Base-by-base conservation (phyloP, 2,888 invertebrate genomes). In the Polyommatus iphigenia region DNA sequence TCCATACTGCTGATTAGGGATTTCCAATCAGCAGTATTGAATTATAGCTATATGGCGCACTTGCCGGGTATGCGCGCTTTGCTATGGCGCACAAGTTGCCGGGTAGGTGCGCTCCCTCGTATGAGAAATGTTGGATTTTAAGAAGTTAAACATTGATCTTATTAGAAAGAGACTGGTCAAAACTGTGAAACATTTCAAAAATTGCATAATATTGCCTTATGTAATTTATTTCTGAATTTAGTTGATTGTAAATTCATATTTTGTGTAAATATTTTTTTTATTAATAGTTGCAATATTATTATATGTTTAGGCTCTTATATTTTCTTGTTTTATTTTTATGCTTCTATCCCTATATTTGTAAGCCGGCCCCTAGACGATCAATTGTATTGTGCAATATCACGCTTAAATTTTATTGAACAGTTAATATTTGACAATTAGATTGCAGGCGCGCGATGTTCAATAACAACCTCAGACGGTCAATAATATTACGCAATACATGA, bases 101-200 rank as follows among this genome's bases (percentile, higher is more conserved):
- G n/a, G n/a, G n/a, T n/a, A n/a, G n/a, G n/a, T n/a, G n/a, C n/a
- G n/a, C n/a, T n/a, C n/a, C n/a, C n/a, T n/a, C n/a, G n/a, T n/a
- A n/a, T n/a, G 41, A 41, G 8, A 41, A 10, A 10, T 41, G 3
- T 41, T 50, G 15, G 4, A 50, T 3, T 50, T 50, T 50, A 50
- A 50, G 5, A 15, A 50, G 15, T 50, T 50, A 29, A 24, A 15
- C 13, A 29, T 29, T 67, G 10, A 29, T 67, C 15, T 67, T 67
- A 32, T 67, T 67, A 67, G 29, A 67, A 67, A 67, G 29, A 67
- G 67, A 67, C 67, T 67, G 67, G 29, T 67, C 5, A 67, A 67
- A 29, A 29, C 67, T 67, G 29, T 67, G 67, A 67, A 67, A 32
- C 62, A 13, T 29, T 67, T 67, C 13, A 29, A 67, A 20, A 67